phyloP scores from a whole-genome alignment of 53 echinoderm and acorn worm genomes.

The Mesocentrotus franciscanus region DNA sequence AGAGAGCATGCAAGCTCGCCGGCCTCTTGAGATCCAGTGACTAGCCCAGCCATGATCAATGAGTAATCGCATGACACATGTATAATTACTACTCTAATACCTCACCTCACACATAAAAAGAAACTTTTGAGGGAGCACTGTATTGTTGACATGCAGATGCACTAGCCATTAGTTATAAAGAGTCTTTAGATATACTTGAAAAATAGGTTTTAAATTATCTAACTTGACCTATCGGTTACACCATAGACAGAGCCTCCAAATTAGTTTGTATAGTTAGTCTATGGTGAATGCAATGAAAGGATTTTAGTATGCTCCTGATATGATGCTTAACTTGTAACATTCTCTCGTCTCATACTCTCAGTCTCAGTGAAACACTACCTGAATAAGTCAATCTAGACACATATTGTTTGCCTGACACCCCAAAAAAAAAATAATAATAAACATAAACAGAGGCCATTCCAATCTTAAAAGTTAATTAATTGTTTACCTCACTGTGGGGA shows the following conservation, averaged over 20 bases:
- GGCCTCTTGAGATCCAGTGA: conserved; percentile 29
- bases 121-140: background rate
- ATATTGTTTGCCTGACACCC: too few relatives aligned
- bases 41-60: conserved; percentile 23
- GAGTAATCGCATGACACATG: conserved; percentile 58
- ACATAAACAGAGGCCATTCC: too few relatives aligned
- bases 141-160: background rate
- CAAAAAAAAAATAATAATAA: too few relatives aligned
- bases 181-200: too few relatives aligned
- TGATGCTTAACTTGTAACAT: background rate
- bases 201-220: too few relatives aligned
- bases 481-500: too few relatives aligned
- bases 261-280: background rate
- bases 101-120: background rate
- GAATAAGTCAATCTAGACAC: too few relatives aligned
- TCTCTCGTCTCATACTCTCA: background rate
- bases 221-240: too few relatives aligned
- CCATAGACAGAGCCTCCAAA: too few relatives aligned
- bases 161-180: too few relatives aligned
- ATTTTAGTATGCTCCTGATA: background rate
- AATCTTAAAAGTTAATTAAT: too few relatives aligned
- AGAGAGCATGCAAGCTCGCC: conserved; percentile 6
- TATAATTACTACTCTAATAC: conserved; percentile 25
- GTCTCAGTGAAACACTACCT: background rate
- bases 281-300: background rate